Evolutionary conservation across 2,888 invertebrate genomes (phyloP).

Genomic region (Andrena fulva): DNA sequence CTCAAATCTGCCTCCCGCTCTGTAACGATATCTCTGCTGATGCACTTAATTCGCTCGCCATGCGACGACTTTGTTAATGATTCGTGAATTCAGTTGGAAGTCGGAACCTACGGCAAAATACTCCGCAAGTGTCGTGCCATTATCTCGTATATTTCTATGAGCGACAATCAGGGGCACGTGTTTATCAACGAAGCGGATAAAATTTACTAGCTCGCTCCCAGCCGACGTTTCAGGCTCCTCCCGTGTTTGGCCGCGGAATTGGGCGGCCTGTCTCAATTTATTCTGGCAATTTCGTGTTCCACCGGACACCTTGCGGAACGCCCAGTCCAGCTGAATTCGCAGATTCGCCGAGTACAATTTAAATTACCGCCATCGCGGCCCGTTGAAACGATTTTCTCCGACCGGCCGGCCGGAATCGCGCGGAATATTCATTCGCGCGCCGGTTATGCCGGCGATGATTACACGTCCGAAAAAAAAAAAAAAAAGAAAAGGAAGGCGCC

Average conservation of each 20-base stretch:
- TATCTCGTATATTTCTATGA: not conserved
- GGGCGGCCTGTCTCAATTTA: constrained; percentile 37
- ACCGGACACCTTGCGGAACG: constrained; percentile 37
- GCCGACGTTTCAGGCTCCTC: not conserved
- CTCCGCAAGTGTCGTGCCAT: too few relatives aligned
- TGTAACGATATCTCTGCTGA: not conserved
- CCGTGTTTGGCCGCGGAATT: constrained; percentile 16
- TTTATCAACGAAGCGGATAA: not conserved
- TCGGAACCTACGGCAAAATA: too few relatives aligned
- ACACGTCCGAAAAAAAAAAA: constrained; percentile 24
- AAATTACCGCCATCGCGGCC: constrained; percentile 27
- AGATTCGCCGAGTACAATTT: constrained; percentile 32
- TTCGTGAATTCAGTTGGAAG: too few relatives aligned
- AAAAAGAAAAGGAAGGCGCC: not conserved
- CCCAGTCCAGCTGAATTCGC: constrained; percentile 32
- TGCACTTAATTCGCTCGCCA: too few relatives aligned
- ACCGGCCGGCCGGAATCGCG: not conserved
- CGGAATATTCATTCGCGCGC: not conserved
- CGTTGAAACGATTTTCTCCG: constrained; percentile 13
- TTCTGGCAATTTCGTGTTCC: constrained; percentile 45
- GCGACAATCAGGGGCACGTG: not conserved
- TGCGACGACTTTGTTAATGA: too few relatives aligned
- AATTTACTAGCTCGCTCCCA: not conserved
- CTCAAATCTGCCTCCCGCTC: not conserved
- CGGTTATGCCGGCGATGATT: constrained; percentile 37